Percentiles rank a stretch among this genome's conserved stretches.
These are phyloP conservation scores for Paratilapia polleni DNA, from an alignment of 2,113 vertebrate genomes.

Conservation along the genomic window DNA sequence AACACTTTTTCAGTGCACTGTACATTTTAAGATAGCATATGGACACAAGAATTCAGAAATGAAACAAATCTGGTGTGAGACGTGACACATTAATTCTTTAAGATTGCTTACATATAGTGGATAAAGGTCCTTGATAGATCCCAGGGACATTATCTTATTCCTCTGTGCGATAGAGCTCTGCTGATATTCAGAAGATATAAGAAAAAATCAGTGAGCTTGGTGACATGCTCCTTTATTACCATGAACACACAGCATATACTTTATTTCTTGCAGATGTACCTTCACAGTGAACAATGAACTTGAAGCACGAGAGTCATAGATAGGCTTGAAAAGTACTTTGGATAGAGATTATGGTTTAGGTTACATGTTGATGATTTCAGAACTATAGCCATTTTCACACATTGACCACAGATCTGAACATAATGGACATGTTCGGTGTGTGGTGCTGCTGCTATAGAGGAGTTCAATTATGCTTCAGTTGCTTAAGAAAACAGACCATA, in stretches of 20 bases:
- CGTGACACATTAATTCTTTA: neutral
- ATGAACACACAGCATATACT: neutral
- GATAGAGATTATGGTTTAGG: neutral
- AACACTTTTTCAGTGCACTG: too few relatives aligned
- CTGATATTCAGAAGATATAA: neutral
- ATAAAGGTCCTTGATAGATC: neutral
- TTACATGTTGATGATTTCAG: neutral
- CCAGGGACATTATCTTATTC: neutral
- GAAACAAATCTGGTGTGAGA: fast-evolving
- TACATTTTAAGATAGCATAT: too few relatives aligned
- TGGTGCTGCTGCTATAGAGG: neutral
- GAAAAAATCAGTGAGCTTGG: neutral
- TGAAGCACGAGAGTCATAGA: neutral
- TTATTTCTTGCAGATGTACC: neutral
- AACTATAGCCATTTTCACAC: fast-evolving
- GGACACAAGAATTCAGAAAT: too few relatives aligned
- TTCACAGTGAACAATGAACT: neutral
- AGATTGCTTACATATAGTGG: too few relatives aligned
- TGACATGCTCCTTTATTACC: neutral
- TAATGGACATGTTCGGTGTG: neutral
- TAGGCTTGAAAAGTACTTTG: too few relatives aligned
- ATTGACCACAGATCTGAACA: neutral
- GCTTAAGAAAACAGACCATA: neutral
- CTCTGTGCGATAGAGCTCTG: too few relatives aligned
- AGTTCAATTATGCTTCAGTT: neutral